phyloP scores from a whole-genome alignment of 30 jellyfish, hydroid and myxozoan genomes.

The Turritopsis dohrnii region DNA sequence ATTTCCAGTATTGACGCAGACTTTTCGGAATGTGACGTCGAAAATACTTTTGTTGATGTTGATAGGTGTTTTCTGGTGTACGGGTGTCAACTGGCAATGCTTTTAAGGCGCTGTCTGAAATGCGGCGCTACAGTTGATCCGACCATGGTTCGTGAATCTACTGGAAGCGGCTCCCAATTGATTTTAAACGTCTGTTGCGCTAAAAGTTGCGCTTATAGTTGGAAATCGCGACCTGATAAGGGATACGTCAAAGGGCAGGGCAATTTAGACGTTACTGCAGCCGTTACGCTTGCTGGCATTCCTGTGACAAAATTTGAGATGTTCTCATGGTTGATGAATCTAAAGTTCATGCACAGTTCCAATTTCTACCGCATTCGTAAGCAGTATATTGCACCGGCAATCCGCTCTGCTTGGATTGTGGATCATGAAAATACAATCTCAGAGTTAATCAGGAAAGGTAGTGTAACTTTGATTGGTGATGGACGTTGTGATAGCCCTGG shows the following conservation, averaged over 20 bases:
- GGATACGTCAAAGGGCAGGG: neutral
- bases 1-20: no score
- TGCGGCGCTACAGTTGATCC: neutral
- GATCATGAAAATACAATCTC: neutral
- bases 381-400: neutral
- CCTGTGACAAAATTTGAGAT: neutral
- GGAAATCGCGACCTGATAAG: neutral
- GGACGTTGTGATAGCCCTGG: slow-evolving; percentile 64
- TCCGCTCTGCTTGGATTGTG: neutral
- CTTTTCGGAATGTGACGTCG: no score
- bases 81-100: neutral
- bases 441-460: neutral
- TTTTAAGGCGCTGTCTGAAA: neutral
- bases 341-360: neutral
- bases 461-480: slow-evolving; percentile 26
- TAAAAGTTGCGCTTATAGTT: neutral
- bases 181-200: neutral
- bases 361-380: neutral
- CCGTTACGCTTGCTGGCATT: slow-evolving; percentile 9
- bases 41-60: neutral
- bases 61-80: neutral
- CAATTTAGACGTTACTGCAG: neutral
- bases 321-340: neutral
- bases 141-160: neutral
- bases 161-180: neutral